Evolutionary conservation across 2,113 vertebrate genomes (phyloP).

Genomic region (Hippolais icterina): DNA sequence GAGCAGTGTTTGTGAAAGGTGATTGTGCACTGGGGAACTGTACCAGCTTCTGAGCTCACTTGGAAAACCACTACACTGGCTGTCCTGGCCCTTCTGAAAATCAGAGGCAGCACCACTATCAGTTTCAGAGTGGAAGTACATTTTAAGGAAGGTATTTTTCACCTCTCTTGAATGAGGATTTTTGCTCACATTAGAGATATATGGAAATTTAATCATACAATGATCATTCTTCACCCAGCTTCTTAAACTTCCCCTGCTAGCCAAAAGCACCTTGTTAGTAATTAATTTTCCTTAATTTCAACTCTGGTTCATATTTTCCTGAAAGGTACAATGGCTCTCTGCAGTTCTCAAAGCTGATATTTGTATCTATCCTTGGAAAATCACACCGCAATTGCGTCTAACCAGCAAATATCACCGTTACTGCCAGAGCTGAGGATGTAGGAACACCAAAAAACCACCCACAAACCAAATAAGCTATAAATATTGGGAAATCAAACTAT

Average conservation of each 20-base stretch:
- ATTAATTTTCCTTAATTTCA: neutral
- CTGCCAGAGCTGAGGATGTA: neutral
- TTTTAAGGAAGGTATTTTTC: neutral
- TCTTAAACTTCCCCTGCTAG: neutral
- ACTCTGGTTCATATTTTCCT: neutral
- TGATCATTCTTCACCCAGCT: neutral
- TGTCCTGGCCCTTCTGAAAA: neutral
- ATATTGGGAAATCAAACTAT: neutral
- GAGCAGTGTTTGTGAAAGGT: accelerated
- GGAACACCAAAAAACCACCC: neutral
- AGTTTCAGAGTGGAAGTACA: neutral
- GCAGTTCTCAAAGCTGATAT: neutral
- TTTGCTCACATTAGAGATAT: neutral
- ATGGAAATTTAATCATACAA: neutral
- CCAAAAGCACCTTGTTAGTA: neutral
- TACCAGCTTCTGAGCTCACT: neutral
- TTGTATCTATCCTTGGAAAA: neutral
- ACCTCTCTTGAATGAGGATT: neutral
- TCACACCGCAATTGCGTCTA: neutral
- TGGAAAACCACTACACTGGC: neutral
- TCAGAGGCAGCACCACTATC: neutral
- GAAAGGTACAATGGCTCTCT: neutral
- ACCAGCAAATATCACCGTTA: neutral
- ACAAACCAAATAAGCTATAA: neutral
- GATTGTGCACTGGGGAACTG: neutral